Conservation (phyloP, 2,797 vertebrate species). For the Tarsius wallacei region DNA sequence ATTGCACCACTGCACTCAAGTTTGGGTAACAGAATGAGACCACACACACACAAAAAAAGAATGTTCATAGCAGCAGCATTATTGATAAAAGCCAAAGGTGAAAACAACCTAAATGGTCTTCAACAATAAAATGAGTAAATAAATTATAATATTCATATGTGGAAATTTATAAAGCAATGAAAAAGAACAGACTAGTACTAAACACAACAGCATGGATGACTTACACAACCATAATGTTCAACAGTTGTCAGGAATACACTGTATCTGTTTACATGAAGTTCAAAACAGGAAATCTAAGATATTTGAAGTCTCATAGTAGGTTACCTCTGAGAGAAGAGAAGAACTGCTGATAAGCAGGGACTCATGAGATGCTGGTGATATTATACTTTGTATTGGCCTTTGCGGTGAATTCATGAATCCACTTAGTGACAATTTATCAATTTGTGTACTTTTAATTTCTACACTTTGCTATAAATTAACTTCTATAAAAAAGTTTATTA, state of each 20-base stretch:
- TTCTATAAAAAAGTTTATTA: constrained; percentile 12
- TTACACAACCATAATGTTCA: constrained; percentile 13
- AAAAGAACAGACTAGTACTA: not conserved
- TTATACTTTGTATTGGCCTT: not conserved
- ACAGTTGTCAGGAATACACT: not conserved
- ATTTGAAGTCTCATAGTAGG: not conserved
- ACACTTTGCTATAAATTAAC: not conserved
- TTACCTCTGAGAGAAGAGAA: not conserved
- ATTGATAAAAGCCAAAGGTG: not conserved
- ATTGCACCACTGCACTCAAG: too few species aligned
- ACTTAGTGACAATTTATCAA: not conserved
- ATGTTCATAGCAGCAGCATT: not conserved
- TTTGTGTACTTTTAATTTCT: constrained; percentile 35
- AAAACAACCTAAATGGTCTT: not conserved
- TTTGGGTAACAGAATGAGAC: too few species aligned
- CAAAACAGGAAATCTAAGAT: not conserved
- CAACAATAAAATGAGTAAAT: not conserved
- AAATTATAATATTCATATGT: not conserved
- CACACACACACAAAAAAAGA: not conserved
- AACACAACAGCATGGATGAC: not conserved
- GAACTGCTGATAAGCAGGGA: not conserved
- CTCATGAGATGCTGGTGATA: not conserved
- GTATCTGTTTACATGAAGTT: not conserved
- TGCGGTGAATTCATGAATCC: not conserved
- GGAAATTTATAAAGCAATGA: not conserved